These are phyloP conservation scores for Drosophila sulfurigaster DNA, from an alignment of 1,140 invertebrate genomes.

Conservation along the genomic window DNA sequence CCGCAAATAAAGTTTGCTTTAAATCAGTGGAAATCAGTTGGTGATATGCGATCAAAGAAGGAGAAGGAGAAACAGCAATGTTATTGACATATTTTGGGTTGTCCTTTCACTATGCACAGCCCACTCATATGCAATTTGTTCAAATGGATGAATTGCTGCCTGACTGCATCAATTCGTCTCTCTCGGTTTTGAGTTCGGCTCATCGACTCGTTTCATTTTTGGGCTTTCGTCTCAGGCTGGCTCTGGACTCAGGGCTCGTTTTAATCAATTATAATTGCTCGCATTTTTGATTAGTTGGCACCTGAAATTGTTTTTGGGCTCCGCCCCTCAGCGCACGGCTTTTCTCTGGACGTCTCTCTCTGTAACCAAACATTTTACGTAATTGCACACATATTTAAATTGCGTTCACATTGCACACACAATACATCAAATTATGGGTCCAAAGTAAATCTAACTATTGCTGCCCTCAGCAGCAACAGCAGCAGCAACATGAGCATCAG, in stretches of 20 bases:
- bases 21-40: no score
- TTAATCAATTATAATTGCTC: slow-evolving; percentile 81
- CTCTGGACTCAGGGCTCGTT: slow-evolving; percentile 46
- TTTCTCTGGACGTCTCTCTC: neutral
- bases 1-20: neutral
- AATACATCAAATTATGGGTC: slow-evolving; percentile 75
- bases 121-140: slow-evolving; percentile 22
- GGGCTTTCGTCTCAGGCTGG: neutral
- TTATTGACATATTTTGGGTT: slow-evolving; percentile 4
- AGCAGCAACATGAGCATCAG: neutral
- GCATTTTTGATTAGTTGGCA: slow-evolving; percentile 80
- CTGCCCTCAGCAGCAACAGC: slow-evolving; percentile 12
- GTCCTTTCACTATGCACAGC: slow-evolving; percentile 2
- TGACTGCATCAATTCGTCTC: neutral
- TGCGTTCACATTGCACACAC: slow-evolving; percentile 68
- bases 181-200: neutral
- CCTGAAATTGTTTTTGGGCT: slow-evolving; percentile 50
- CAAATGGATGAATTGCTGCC: neutral
- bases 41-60: no score
- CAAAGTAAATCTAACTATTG: slow-evolving; percentile 70
- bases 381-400: slow-evolving; percentile 82
- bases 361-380: slow-evolving; percentile 76
- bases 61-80: neutral
- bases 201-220: slow-evolving; percentile 22
- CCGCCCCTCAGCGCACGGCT: neutral